These are phyloP conservation scores for Pseudobourletiella spinata DNA, from an alignment of 1,140 invertebrate genomes.

Conservation along the genomic window DNA sequence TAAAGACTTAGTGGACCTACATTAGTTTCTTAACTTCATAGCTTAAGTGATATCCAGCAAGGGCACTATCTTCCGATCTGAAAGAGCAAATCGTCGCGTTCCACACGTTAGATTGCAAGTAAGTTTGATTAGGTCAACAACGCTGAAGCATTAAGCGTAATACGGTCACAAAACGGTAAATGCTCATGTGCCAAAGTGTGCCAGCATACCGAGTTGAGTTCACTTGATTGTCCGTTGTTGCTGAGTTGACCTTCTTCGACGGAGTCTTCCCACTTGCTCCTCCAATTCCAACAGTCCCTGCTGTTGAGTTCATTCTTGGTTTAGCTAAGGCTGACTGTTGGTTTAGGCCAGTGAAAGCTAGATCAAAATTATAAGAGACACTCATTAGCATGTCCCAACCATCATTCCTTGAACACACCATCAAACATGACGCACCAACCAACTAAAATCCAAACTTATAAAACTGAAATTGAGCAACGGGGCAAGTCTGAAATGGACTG, in stretches of 20 bases:
- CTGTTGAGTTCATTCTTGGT: constrained; percentile 32
- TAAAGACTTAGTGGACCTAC: constrained; percentile 56
- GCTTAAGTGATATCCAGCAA: constrained; percentile 94
- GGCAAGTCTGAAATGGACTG: too few species aligned
- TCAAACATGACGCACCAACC: too few species aligned
- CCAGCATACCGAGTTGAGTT: constrained; percentile 17
- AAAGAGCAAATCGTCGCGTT: constrained; percentile 24
- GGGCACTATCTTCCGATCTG: constrained; percentile 69
- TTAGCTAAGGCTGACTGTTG: constrained; percentile 12
- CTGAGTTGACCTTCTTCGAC: constrained; percentile 24
- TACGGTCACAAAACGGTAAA: too few species aligned
- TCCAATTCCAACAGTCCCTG: constrained; percentile 10
- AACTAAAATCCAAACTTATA: too few species aligned
- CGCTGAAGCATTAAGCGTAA: too few species aligned
- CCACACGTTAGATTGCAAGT: neutral
- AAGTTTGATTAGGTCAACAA: too few species aligned
- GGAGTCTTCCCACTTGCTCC: constrained; percentile 12
- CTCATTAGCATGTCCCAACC: neutral
- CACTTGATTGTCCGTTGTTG: constrained; percentile 20
- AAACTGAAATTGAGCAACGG: too few species aligned
- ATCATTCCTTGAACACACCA: too few species aligned
- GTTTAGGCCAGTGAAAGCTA: constrained; percentile 2
- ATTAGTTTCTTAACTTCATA: constrained; percentile 99
- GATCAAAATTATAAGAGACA: neutral
- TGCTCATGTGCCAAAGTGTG: too few species aligned